phyloP scores from a whole-genome alignment of 2,888 invertebrate genomes.

The Stenotaenia linearis region DNA sequence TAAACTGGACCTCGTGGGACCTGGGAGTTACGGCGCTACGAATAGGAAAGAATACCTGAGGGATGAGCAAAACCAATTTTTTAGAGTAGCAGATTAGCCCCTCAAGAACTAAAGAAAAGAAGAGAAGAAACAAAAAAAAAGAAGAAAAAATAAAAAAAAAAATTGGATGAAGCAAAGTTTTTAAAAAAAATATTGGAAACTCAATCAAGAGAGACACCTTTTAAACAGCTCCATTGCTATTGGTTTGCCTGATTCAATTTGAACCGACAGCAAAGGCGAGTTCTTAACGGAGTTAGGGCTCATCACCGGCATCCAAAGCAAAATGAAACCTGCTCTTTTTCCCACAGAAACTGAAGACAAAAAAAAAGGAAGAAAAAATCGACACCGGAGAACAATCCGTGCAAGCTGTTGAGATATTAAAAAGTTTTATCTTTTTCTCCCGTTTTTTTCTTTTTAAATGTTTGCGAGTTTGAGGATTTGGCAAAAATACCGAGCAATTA shows the following conservation, averaged over 20 bases:
- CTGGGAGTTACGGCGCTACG: neutral
- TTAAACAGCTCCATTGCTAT: conserved; percentile 15
- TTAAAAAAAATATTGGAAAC: conserved; percentile 14
- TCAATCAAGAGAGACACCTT: conserved; percentile 7
- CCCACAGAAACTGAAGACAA: neutral
- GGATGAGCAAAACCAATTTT: conserved; percentile 1
- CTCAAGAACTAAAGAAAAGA: neutral
- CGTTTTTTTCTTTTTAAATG: neutral
- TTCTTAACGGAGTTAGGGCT: conserved; percentile 14
- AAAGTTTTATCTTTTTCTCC: neutral
- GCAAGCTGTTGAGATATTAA: conserved; percentile 14
- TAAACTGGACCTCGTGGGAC: neutral
- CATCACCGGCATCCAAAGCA: conserved; percentile 7
- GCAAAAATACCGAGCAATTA: too few relatives aligned
- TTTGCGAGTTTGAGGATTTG: too few relatives aligned
- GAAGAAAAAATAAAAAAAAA: neutral
- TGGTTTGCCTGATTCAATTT: conserved; percentile 19
- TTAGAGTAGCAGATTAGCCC: conserved; percentile 11
- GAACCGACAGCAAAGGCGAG: conserved; percentile 4
- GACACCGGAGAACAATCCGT: neutral
- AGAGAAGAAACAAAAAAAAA: neutral
- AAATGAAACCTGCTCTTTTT: neutral
- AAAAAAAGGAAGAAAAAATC: neutral
- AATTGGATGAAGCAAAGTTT: neutral
- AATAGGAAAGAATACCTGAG: neutral